A percentile compares a stretch with the other conserved stretches of the same genome.
These are phyloP conservation scores for Pangasius djambal DNA, from an alignment of 2,797 vertebrate species.

Conservation along the genomic window DNA sequence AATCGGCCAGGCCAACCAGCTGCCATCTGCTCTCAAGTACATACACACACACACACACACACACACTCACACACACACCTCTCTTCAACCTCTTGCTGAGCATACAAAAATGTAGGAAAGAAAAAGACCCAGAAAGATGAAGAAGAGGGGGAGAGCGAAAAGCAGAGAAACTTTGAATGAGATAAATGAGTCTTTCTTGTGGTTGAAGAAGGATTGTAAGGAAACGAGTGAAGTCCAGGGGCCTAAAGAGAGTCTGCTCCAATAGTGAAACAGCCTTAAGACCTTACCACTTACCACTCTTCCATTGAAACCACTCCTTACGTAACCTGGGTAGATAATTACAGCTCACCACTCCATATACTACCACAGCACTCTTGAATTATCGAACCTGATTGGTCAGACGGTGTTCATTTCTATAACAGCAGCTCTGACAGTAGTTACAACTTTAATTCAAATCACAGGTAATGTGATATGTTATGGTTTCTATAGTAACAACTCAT, in stretches of 20 bases:
- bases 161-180: constrained; percentile 41
- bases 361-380: background rate
- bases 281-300: constrained; percentile 17
- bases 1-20: constrained; percentile 74
- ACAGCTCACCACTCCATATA: background rate
- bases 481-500: background rate
- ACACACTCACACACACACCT: constrained; percentile 48
- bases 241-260: constrained; percentile 32
- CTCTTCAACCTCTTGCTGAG: constrained; percentile 53
- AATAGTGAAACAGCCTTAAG: background rate
- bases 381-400: background rate
- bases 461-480: background rate
- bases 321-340: background rate
- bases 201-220: constrained; percentile 12
- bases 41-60: constrained; percentile 19
- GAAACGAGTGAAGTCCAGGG: constrained; percentile 52
- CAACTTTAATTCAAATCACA: background rate
- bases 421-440: background rate
- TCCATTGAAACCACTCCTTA: constrained; percentile 20
- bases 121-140: constrained; percentile 48
- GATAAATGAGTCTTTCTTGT: constrained; percentile 41
- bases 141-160: constrained; percentile 27
- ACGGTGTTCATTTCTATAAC: background rate
- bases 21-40: constrained; percentile 74
- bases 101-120: constrained; percentile 40